Conservation (phyloP, 2,888 invertebrate genomes). For the Acleris holmiana region DNA sequence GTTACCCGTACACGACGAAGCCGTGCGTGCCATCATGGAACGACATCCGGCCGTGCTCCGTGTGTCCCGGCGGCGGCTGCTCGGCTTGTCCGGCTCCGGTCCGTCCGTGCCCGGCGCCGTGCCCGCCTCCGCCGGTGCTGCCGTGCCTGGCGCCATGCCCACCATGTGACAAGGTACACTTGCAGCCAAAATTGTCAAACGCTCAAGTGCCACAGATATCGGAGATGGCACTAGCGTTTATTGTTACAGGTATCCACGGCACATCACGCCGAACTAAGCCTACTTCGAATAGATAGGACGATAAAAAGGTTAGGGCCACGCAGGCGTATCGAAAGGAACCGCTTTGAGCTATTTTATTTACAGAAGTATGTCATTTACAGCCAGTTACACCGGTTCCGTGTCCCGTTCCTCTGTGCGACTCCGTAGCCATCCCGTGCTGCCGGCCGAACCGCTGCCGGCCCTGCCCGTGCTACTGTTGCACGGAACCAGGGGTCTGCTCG, state of each 20-base stretch:
- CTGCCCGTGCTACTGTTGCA: conserved; percentile 82
- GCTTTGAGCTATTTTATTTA: background rate
- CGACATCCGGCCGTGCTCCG: conserved; percentile 66
- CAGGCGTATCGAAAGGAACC: too few relatives aligned
- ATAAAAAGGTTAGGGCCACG: too few relatives aligned
- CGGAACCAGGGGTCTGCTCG: conserved; percentile 59
- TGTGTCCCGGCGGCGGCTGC: conserved; percentile 76
- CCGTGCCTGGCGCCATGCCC: conserved; percentile 71
- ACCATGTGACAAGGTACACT: conserved; percentile 70
- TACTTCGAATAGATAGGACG: too few relatives aligned
- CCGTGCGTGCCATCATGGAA: conserved; percentile 68
- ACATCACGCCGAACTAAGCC: too few relatives aligned
- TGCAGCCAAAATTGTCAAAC: background rate
- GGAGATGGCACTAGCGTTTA: too few relatives aligned
- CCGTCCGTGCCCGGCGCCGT: conserved; percentile 68
- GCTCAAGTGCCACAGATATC: too few relatives aligned
- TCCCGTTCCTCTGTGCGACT: conserved; percentile 56
- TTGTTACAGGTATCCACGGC: too few relatives aligned
- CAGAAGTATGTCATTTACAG: conserved; percentile 45
- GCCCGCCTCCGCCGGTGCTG: conserved; percentile 61
- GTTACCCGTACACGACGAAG: conserved; percentile 72
- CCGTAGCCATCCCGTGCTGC: conserved; percentile 80
- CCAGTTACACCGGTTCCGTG: conserved; percentile 56
- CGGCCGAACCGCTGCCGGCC: conserved; percentile 81
- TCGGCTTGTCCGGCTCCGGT: conserved; percentile 77